Evolutionary conservation across 1,140 invertebrate genomes (phyloP), one percentile per base, ranked within the genome.

Genomic region (Notospermus geniculatus): DNA sequence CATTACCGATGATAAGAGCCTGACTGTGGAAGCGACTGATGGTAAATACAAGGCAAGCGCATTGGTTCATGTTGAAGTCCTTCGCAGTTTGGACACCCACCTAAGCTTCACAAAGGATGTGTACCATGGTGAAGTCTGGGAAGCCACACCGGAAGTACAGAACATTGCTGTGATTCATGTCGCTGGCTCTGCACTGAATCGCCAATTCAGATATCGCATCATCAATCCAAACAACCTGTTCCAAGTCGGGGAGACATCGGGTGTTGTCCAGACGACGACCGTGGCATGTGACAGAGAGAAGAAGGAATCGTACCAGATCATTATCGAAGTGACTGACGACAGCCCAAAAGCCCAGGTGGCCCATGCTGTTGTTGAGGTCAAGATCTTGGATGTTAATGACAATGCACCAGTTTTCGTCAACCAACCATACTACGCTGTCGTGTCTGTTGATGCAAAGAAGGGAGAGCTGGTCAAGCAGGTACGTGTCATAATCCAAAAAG

Each of bases 321-420:
- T 77, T n/a, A 65, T 78, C 11, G 60, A 70, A 60, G 73, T 76
- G 1, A 27, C 39, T 45, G 65, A 71, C 30, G 65, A 50, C 19
- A 56, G 54, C 50, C 19, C 59, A 5, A 55, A 53, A 67, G 83
- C 85, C 1, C 83, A 88, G 66, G 85, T 92, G 27, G 91, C 92
- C 39, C 91, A 92, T 73, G 88, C 90, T 28, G 85, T 89, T 61
- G 89, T 94, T 0, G 88, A 91, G 36, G 87, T 95, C 13, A 88
- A 88, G 0, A 86, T 97, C 25, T 89, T 87, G 1, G 94, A 98
- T 79, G 89, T 93, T 1, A 97, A 98, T 79, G 95, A 98, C 79
- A 95, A 97, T 80, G 84, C 88, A 1, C 95, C 95, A 0, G 86
- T 90, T 66, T 97, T 98, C 81, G 84, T 90, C 25, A 84, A 91